These are phyloP conservation scores for Ceratina australensis DNA, from an alignment of 1,140 invertebrate species.

Conservation along the genomic window DNA sequence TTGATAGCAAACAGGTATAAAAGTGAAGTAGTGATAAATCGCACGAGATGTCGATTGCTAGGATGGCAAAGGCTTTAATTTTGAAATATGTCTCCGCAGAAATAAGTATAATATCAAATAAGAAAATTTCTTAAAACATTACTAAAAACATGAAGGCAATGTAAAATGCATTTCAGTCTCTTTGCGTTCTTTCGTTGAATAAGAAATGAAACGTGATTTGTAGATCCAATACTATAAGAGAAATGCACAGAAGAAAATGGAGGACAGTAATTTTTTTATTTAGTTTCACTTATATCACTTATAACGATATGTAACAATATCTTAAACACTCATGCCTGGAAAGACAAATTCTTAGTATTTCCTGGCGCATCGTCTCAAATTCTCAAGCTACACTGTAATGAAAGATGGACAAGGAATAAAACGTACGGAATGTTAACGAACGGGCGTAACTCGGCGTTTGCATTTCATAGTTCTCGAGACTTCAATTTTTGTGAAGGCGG, in stretches of 20 bases:
- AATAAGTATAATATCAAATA: not conserved
- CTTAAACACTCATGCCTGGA: too few relatives aligned
- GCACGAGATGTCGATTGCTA: not conserved
- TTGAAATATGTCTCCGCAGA: not conserved
- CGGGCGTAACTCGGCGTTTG: not conserved
- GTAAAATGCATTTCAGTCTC: too few relatives aligned
- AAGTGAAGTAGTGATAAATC: slow-evolving; percentile 8
- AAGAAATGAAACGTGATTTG: too few relatives aligned
- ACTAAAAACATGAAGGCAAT: not conserved
- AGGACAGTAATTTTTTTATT: too few relatives aligned
- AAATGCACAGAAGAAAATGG: too few relatives aligned
- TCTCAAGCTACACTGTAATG: not conserved
- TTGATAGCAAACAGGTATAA: slow-evolving; percentile 1
- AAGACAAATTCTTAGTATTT: too few relatives aligned
- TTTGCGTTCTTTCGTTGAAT: too few relatives aligned
- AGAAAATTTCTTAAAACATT: not conserved
- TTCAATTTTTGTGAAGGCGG: not conserved
- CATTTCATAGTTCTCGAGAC: not conserved
- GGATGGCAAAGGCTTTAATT: not conserved
- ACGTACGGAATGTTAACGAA: not conserved
- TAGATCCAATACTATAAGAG: too few relatives aligned
- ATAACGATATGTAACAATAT: too few relatives aligned
- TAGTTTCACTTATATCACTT: too few relatives aligned
- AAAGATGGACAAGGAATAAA: not conserved
- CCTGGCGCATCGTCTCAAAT: too few relatives aligned